Conservation (phyloP, 1,140 invertebrate genomes). For the Ceratoteleas bidentatus region DNA sequence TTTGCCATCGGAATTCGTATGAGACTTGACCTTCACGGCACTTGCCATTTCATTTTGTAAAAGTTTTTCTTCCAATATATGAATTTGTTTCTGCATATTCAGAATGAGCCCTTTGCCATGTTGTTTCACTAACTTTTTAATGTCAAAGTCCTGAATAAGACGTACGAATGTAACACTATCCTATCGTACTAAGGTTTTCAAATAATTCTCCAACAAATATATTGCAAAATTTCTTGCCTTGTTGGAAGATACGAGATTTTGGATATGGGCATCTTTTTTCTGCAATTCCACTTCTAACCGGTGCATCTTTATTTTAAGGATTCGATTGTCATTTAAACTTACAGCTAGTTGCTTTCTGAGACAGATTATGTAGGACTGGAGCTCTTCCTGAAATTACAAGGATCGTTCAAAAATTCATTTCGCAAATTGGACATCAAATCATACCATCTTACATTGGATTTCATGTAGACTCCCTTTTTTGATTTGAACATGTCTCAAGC, state of each 20-base stretch:
- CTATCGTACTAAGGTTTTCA: too few species aligned
- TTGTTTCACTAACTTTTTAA: conserved; percentile 48
- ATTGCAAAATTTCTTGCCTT: conserved; percentile 22
- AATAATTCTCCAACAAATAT: neutral
- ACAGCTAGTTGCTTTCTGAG: conserved; percentile 66
- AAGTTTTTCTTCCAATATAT: conserved; percentile 45
- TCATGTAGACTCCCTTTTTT: conserved; percentile 52
- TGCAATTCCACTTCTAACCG: conserved; percentile 67
- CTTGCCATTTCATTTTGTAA: conserved; percentile 37
- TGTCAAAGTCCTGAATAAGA: conserved; percentile 44
- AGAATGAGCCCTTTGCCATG: conserved; percentile 51
- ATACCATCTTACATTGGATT: conserved; percentile 54
- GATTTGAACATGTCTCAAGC: conserved; percentile 45
- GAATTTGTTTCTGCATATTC: conserved; percentile 56
- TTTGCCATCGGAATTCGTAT: conserved; percentile 28
- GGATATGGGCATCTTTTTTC: conserved; percentile 69
- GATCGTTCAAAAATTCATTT: conserved; percentile 8
- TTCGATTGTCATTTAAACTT: conserved; percentile 68
- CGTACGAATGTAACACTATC: neutral
- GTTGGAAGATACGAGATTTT: conserved; percentile 55
- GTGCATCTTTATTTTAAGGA: conserved; percentile 71
- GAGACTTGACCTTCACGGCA: conserved; percentile 17
- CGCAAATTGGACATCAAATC: neutral
- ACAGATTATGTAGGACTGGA: conserved; percentile 68
- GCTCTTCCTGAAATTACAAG: conserved; percentile 55